phyloP scores from a whole-genome alignment of 2,888 invertebrate species.

The Lepidochitona cinerea region DNA sequence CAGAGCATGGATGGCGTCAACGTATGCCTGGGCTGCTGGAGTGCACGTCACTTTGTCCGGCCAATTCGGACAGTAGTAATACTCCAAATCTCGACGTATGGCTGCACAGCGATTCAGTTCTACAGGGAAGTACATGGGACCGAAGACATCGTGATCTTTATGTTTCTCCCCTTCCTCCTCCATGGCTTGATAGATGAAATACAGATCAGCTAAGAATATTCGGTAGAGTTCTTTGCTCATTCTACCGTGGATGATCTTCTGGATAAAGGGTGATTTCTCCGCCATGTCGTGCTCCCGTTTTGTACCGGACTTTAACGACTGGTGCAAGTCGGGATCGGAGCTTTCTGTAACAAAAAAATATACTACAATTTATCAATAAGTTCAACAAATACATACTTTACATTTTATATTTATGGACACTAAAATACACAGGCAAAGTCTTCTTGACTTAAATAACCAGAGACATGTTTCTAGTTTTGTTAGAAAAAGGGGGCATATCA shows the following conservation, averaged over 20 bases:
- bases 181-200: constrained; percentile 37
- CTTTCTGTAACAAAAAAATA: too few species aligned
- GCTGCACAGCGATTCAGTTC: constrained; percentile 29
- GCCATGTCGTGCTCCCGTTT: constrained; percentile 25
- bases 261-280: constrained; percentile 21
- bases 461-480: too few species aligned
- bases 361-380: too few species aligned
- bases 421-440: too few species aligned
- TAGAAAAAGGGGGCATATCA: too few species aligned
- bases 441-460: too few species aligned
- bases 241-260: constrained; percentile 18
- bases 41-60: constrained; percentile 17
- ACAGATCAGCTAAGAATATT: constrained; percentile 36
- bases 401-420: too few species aligned
- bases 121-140: constrained; percentile 18
- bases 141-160: constrained; percentile 22
- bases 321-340: not conserved
- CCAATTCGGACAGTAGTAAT: constrained; percentile 40
- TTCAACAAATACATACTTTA: too few species aligned
- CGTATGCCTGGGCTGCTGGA: constrained; percentile 27
- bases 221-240: constrained; percentile 19
- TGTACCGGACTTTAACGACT: constrained; percentile 16
- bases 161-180: constrained; percentile 30
- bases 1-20: constrained; percentile 26
- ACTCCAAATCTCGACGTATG: constrained; percentile 36